Evolutionary conservation across 2,888 invertebrate species (phyloP).

Genomic region (Phalera bucephala): DNA sequence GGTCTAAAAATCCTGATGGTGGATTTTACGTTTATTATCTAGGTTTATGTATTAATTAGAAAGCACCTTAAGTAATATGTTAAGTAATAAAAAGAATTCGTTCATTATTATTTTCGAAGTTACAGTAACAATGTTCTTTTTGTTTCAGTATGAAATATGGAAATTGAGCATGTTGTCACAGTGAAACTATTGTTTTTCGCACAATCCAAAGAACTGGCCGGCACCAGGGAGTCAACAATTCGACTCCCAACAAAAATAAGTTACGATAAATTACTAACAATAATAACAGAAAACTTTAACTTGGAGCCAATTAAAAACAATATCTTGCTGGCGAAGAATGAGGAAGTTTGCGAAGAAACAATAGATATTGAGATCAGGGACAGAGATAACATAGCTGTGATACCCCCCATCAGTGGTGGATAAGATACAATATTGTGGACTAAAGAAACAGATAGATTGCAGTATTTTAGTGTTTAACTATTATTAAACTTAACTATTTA

Average conservation of each 20-base stretch:
- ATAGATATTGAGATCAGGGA: constrained; percentile 81
- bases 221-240: constrained; percentile 82
- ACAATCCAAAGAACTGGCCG: constrained; percentile 92
- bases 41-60: too few species aligned
- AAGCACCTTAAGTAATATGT: too few species aligned
- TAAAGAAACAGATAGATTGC: too few species aligned
- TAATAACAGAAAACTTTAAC: constrained; percentile 84
- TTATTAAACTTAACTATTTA: too few species aligned
- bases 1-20: too few species aligned
- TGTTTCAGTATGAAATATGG: constrained; percentile 67
- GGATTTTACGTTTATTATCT: too few species aligned
- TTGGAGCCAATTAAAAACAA: constrained; percentile 86
- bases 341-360: constrained; percentile 86
- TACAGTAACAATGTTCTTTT: constrained; percentile 13
- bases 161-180: constrained; percentile 70
- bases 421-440: constrained; percentile 57
- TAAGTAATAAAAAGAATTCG: too few species aligned
- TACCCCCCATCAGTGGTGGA: constrained; percentile 97
- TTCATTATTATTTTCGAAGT: too few species aligned
- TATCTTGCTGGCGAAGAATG: constrained; percentile 92
- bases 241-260: constrained; percentile 75
- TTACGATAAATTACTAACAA: constrained; percentile 83
- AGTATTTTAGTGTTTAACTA: too few species aligned
- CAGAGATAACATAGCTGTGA: constrained; percentile 94
- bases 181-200: constrained; percentile 94